Base-by-base conservation (phyloP, 2,797 vertebrate genomes). In the Helicolenus hilgendorfi region DNA sequence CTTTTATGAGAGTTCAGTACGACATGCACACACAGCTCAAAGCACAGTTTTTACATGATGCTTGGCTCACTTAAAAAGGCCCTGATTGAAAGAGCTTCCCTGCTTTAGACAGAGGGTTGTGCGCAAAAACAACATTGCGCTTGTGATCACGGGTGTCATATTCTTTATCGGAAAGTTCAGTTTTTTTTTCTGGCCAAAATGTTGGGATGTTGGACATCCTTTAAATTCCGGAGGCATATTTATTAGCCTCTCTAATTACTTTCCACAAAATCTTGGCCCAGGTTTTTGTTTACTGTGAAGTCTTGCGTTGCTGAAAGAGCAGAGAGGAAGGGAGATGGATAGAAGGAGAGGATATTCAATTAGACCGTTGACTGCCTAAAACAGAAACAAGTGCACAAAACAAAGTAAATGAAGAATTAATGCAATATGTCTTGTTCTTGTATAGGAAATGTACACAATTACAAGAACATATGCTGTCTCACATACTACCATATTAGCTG, bases 161-260 rank as follows among this genome's bases (percentile, higher is more conserved):
- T 77, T 75, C 87, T 70, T 83, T 29, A 49, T 27, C 56, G 58
- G 11, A 53, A 63, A 45, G 24, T 79, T 29, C 11, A 7, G 29
- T 62, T 85, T 87, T 78, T 64, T 0, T 84, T 85, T 78, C n/a
- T 35, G 3, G 29, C 27, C 63, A 4, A 55, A 70, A 68, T 38
- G 60, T 55, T 59, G 2, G 13, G 60, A 72, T 72, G 55, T 76
- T 79, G 33, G 73, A 75, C 10, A 27, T 87, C 74, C 80, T 76
- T 72, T 45, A 33, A 68, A 81, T 88, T 91, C 85, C 41, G 33
- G 59, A 89, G 78, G 45, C 67, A 45, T 67, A 80, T 92, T 93
- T 88, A 88, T 87, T 81, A 65, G 58, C 67, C 27, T 38, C 60
- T 91, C 10, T 87, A 96, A 94, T 91, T 91, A 92, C 91, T 72